Evolutionary conservation across 30 jellyfish, hydroid and myxozoan genomes (phyloP).

Genomic region (Chrysaora quinquecirrha): DNA sequence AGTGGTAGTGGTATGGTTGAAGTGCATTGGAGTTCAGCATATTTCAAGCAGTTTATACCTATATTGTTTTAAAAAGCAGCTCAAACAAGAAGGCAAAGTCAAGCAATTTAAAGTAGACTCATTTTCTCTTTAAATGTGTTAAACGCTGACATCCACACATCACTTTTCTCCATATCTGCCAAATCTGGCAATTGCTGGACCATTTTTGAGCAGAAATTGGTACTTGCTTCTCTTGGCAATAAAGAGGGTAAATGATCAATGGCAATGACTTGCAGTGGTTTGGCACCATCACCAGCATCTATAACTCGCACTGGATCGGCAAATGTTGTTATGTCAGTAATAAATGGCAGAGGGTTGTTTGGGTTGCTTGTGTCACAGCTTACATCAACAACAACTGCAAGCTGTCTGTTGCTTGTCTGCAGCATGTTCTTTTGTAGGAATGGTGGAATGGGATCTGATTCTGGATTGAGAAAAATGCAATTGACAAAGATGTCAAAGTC

Average conservation of each 20-base stretch:
- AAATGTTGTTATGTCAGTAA: conserved; percentile 53
- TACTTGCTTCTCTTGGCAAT: conserved; percentile 71
- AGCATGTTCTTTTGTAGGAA: conserved; percentile 44
- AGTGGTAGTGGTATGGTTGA: too few species aligned
- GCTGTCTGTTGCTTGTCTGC: conserved; percentile 22
- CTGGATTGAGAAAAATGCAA: conserved; percentile 41
- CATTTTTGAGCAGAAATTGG: conserved; percentile 50
- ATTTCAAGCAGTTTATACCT: too few species aligned
- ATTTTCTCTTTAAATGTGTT: conserved; percentile 48
- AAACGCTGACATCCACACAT: conserved; percentile 62
- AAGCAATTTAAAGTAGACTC: too few species aligned
- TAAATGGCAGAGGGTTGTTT: conserved; percentile 67
- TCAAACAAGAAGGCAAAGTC: too few species aligned
- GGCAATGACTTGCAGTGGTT: conserved; percentile 55
- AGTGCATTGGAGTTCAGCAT: too few species aligned
- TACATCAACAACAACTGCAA: conserved; percentile 75
- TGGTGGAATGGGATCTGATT: conserved; percentile 39
- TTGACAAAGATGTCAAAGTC: conserved; percentile 69
- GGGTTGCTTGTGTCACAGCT: conserved; percentile 82
- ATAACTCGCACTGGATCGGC: conserved; percentile 46
- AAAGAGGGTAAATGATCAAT: conserved; percentile 78
- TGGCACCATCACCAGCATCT: conserved; percentile 24
- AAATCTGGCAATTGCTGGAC: conserved; percentile 42
- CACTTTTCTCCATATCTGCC: conserved; percentile 50
- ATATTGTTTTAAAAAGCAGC: too few species aligned